Conservation (phyloP, 1,140 invertebrate species). For the Neodiprion virginianus region DNA sequence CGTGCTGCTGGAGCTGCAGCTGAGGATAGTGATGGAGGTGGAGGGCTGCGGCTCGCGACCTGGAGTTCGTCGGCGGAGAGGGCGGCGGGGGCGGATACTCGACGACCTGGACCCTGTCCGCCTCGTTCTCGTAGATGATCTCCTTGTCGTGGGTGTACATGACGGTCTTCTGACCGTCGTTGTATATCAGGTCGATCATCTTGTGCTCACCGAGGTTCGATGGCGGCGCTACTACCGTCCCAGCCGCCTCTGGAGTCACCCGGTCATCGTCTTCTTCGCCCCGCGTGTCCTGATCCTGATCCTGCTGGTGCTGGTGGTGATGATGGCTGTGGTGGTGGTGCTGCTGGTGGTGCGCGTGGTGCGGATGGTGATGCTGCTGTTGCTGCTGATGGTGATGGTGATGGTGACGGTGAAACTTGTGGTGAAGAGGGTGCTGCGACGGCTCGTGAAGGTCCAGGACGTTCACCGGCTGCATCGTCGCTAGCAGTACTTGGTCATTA, state of each 20-base stretch:
- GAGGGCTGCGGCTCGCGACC: constrained; percentile 56
- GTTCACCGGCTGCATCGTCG: constrained; percentile 78
- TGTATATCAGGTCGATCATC: constrained; percentile 80
- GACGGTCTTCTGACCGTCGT: constrained; percentile 81
- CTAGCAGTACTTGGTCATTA: constrained; percentile 70
- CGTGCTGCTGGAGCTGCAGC: constrained; percentile 59
- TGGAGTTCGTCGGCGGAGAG: constrained; percentile 63
- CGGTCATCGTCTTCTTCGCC: constrained; percentile 63
- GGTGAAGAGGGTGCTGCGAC: constrained; percentile 64
- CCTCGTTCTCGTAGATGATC: constrained; percentile 60
- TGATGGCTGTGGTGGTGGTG: constrained; percentile 47
- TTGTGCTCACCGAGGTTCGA: constrained; percentile 69
- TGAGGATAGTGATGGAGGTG: constrained; percentile 58
- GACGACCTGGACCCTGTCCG: constrained; percentile 57
- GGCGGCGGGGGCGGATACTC: constrained; percentile 58
- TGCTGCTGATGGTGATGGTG: constrained; percentile 40
- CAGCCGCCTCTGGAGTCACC: constrained; percentile 61
- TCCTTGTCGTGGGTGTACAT: constrained; percentile 72
- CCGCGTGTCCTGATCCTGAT: constrained; percentile 37
- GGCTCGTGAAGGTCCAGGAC: constrained; percentile 71
- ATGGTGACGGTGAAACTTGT: constrained; percentile 63
- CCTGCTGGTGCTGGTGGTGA: constrained; percentile 35
- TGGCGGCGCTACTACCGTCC: constrained; percentile 62
- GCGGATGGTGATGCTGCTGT: constrained; percentile 47
- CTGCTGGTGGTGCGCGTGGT: constrained; percentile 48